A percentile compares a stretch with the other conserved stretches of the same genome.
phyloP scores from a whole-genome alignment of 2,113 vertebrate species.

The Cheirogaleus medius region DNA sequence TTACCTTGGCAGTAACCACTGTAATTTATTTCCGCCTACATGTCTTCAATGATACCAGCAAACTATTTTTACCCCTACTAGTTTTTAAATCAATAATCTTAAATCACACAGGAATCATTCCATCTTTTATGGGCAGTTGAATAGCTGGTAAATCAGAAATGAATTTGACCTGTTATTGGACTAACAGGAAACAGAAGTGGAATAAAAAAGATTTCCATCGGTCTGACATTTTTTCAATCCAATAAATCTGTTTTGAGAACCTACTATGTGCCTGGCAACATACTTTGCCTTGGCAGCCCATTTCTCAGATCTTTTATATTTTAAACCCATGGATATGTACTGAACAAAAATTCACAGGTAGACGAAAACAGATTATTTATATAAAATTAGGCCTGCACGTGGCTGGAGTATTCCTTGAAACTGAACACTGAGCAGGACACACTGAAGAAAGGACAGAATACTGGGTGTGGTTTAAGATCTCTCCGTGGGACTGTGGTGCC shows the following conservation, averaged over 20 bases:
- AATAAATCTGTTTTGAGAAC: not conserved
- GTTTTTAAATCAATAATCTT: not conserved
- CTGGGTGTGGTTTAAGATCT: not conserved
- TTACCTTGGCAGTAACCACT: not conserved
- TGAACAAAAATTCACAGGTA: not conserved
- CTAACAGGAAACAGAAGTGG: not conserved
- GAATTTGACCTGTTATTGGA: not conserved
- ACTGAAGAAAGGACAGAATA: not conserved
- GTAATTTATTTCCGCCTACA: not conserved
- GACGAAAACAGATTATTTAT: not conserved
- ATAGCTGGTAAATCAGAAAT: not conserved
- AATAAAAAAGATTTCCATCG: not conserved
- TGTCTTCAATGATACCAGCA: not conserved
- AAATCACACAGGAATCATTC: not conserved
- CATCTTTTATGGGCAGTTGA: not conserved
- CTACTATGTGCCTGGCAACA: not conserved
- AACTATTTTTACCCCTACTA: not conserved
- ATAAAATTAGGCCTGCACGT: accelerated
- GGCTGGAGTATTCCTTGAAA: accelerated
- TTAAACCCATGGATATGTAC: not conserved
- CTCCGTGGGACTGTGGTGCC: not conserved
- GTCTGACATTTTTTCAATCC: not conserved
- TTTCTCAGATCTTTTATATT: not conserved
- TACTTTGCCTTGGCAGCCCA: not conserved
- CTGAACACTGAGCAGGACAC: accelerated